These are phyloP conservation scores for Acinonyx jubatus DNA, from an alignment of 2,113 vertebrate genomes.

Conservation along the genomic window DNA sequence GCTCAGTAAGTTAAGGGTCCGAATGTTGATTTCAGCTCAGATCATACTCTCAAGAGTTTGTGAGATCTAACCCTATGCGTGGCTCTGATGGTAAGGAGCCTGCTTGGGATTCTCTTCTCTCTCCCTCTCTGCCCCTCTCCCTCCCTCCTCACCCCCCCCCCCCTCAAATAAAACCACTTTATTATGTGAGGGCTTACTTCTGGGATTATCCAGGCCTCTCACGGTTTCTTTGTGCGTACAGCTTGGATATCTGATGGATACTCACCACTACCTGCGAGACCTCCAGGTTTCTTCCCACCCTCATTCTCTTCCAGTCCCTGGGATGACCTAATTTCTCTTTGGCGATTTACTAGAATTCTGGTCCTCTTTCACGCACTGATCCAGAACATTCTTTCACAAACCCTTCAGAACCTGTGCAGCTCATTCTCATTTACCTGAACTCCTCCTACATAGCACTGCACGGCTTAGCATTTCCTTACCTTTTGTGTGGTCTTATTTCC, in stretches of 20 bases:
- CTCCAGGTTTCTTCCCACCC: neutral
- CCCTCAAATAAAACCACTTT: too few species aligned
- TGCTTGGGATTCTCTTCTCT: too few species aligned
- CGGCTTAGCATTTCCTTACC: neutral
- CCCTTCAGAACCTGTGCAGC: neutral
- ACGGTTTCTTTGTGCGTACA: neutral
- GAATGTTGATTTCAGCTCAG: too few species aligned
- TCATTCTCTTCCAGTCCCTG: neutral
- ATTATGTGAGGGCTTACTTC: too few species aligned
- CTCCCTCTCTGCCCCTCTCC: too few species aligned
- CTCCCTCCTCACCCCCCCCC: too few species aligned
- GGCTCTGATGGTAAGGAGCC: too few species aligned
- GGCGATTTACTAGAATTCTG: neutral
- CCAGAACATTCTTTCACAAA: neutral
- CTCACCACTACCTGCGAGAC: neutral
- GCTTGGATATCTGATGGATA: accelerated
- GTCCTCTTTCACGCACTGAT: neutral
- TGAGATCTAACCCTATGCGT: too few species aligned
- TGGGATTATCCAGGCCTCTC: neutral
- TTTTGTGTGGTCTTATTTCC: neutral
- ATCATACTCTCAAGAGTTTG: too few species aligned
- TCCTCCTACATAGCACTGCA: neutral
- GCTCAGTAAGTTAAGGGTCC: too few species aligned
- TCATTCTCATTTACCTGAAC: neutral
- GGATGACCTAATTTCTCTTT: neutral